These are phyloP conservation scores for Ganaspis brasiliensis DNA, from an alignment of 2,888 invertebrate genomes.

Conservation along the genomic window DNA sequence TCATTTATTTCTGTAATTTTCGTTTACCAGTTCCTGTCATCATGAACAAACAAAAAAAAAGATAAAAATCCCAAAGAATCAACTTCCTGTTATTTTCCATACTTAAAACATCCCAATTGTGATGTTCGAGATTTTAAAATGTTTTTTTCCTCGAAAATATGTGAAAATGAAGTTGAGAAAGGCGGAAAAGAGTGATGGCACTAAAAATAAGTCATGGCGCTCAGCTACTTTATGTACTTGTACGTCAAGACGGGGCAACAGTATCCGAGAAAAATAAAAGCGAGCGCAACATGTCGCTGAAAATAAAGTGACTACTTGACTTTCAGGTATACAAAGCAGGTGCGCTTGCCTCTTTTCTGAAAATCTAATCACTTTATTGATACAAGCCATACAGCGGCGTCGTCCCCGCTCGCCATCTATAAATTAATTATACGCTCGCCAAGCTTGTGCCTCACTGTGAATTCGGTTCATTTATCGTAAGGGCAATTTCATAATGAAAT, in stretches of 20 bases:
- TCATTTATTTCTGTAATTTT: too few relatives aligned
- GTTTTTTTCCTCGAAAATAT: too few relatives aligned
- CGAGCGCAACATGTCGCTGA: background rate
- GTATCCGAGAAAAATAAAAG: background rate
- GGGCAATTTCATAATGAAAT: conserved; percentile 43
- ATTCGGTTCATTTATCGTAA: conserved; percentile 35
- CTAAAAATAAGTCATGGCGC: conserved; percentile 4
- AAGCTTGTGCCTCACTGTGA: conserved; percentile 16
- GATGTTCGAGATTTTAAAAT: too few relatives aligned
- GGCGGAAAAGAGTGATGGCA: background rate
- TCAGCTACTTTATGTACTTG: conserved; percentile 28
- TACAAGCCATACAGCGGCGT: background rate
- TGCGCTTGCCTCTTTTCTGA: conserved; percentile 7
- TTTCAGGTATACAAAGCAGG: conserved; percentile 8
- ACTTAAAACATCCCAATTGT: too few relatives aligned
- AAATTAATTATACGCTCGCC: conserved; percentile 39
- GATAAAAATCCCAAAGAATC: too few relatives aligned
- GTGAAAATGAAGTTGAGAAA: background rate
- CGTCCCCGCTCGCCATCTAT: conserved; percentile 19
- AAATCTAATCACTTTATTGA: conserved; percentile 33
- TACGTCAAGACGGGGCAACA: background rate
- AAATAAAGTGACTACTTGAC: conserved; percentile 5
- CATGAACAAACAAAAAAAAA: too few relatives aligned
- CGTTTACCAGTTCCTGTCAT: too few relatives aligned
- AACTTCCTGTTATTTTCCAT: too few relatives aligned